Evolutionary conservation across 2,888 invertebrate genomes (phyloP), one percentile per base, ranked within the genome.

Genomic region (Dicyrtoma fusca): DNA sequence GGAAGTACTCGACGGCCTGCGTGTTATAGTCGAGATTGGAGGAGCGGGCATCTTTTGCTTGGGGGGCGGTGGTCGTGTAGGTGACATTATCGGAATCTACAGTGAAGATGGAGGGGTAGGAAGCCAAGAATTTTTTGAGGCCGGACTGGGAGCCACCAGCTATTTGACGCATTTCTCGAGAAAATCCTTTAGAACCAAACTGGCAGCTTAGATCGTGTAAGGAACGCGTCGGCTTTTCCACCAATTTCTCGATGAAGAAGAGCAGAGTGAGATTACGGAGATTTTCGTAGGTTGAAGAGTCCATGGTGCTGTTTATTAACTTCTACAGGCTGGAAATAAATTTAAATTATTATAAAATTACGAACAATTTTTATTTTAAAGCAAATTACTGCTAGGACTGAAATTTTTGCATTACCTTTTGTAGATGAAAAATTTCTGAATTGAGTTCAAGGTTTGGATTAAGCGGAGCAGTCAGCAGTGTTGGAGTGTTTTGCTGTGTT

Each of bases 151-250:
- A 96, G 81, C 96, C 96, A 80, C 97, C 87, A 63, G 86, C 85
- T 57, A 86, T 85, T 53, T 95, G 95, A 81, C 95, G 88, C 97
- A 98, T 98, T 87, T 98, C 98, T 86, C 96, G 94, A 25, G 98
- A 97, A 86, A 99, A 99, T 81, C 95, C 97, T 85, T 97, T 96
- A 81, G 97, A 97, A 82, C 98, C 98, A 86, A 99, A 99, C 86
- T 98, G 97, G 85, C 98, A 98, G 84, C 96, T 96, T 81, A 99
- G 88, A 87, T 99, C 98, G 86, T 97, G 97, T 82, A 98, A 88
- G 80, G 96, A 95, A 84, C 97, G 89, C 78, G 96, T 94, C 84
- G 94, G 92, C 87, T 96, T 97, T 85, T 97, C 97, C 89, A 99
- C 90, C 81, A 99, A 88, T 82, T 97, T 92, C 87, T 99, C 99